phyloP scores from a whole-genome alignment of 2,888 invertebrate species.

The Parnassius smintheus region DNA sequence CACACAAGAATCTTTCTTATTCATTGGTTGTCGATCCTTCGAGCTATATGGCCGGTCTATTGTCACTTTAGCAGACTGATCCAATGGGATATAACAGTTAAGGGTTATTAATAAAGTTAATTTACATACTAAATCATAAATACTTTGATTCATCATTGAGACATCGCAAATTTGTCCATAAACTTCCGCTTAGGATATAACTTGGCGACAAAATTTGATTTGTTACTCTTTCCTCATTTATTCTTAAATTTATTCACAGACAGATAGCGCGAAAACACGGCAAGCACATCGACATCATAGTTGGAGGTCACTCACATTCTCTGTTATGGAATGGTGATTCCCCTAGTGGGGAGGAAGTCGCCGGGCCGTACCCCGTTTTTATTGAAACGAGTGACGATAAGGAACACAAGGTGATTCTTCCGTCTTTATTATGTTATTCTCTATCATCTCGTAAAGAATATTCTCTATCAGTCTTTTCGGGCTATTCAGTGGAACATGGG shows the following conservation, averaged over 20 bases:
- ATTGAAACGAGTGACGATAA: slow-evolving; percentile 46
- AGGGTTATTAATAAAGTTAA: background rate
- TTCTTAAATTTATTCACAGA: slow-evolving; percentile 42
- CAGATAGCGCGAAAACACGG: slow-evolving; percentile 84
- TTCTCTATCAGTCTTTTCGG: too few species aligned
- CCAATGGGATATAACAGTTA: too few species aligned
- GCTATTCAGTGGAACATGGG: too few species aligned
- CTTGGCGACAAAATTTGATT: background rate
- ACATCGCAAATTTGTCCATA: background rate
- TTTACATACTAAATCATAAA: background rate
- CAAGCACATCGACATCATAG: slow-evolving; percentile 87
- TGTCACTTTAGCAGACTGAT: too few species aligned
- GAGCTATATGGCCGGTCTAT: too few species aligned
- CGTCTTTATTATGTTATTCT: background rate
- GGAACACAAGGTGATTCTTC: slow-evolving; percentile 52
- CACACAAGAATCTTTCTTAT: too few species aligned
- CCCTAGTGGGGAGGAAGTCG: slow-evolving; percentile 80
- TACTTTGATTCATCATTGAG: background rate
- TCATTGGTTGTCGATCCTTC: too few species aligned
- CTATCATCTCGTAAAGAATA: too few species aligned
- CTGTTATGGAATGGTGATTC: slow-evolving; percentile 84
- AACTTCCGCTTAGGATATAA: too few species aligned
- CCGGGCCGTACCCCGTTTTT: slow-evolving; percentile 86
- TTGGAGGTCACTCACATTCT: slow-evolving; percentile 92
- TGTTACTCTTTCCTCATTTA: background rate